A percentile compares a stretch with the other conserved stretches of the same genome.
These are phyloP conservation scores for Drosophila putrida DNA, from an alignment of 2,888 invertebrate genomes.

Conservation along the genomic window DNA sequence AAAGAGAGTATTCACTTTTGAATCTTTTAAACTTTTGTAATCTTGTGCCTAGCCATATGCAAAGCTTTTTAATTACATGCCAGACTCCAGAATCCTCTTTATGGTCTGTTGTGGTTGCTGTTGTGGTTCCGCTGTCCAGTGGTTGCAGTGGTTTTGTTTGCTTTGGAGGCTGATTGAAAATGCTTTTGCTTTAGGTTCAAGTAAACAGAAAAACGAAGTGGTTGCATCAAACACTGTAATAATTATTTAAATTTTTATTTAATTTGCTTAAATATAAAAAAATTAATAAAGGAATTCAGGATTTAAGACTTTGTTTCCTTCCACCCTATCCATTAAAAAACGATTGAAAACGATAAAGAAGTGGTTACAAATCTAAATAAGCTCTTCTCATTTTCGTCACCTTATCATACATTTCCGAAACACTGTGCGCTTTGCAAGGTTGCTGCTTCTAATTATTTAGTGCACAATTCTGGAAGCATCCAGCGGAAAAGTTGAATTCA, in stretches of 20 bases:
- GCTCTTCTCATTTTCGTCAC: neutral
- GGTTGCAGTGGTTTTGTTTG: constrained; percentile 15
- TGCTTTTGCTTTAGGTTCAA: neutral
- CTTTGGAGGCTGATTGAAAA: constrained; percentile 14
- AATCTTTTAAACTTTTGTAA: neutral
- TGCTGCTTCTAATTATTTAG: constrained; percentile 44
- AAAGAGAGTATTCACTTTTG: constrained; percentile 2
- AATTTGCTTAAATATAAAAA: neutral
- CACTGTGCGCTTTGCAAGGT: constrained; percentile 14
- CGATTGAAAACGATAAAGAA: no score
- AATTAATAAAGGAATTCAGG: no score
- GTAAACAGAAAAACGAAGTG: neutral
- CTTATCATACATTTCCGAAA: neutral
- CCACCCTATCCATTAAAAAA: no score
- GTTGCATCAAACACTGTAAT: constrained; percentile 8
- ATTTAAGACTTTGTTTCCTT: no score
- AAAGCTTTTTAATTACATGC: constrained; percentile 49
- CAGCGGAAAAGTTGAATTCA: constrained; percentile 48
- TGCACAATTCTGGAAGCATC: constrained; percentile 43
- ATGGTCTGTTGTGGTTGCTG: constrained; percentile 6
- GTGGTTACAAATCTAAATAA: neutral
- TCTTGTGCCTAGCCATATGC: constrained; percentile 18
- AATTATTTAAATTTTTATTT: constrained; percentile 32
- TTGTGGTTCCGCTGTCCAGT: constrained; percentile 4
- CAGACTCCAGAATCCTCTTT: constrained; percentile 16